phyloP scores from a whole-genome alignment of 2,113 vertebrate species.

The Pyxicephalus adspersus region DNA sequence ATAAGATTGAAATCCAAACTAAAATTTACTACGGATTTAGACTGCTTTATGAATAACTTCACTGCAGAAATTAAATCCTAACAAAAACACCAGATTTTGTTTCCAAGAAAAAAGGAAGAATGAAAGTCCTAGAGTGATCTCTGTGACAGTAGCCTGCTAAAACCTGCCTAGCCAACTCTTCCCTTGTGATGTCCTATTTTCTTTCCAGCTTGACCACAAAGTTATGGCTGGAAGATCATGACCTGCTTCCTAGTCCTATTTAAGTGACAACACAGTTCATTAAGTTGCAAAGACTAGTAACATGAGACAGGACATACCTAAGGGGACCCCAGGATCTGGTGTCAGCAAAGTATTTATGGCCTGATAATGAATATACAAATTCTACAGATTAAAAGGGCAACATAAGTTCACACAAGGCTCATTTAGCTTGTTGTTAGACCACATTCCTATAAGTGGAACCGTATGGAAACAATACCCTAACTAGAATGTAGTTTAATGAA shows the following conservation, averaged over 20 bases:
- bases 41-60: no score
- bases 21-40: no score
- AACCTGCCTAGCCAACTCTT: neutral
- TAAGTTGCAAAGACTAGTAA: slow-evolving; percentile 25
- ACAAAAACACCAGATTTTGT: no score
- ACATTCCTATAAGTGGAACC: neutral
- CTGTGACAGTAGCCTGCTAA: neutral
- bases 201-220: neutral
- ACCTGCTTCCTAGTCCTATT: slow-evolving; percentile 16
- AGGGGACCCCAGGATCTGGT: slow-evolving; percentile 26
- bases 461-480: neutral
- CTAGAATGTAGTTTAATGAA: neutral
- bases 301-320: slow-evolving; percentile 18
- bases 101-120: no score
- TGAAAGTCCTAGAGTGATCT: no score
- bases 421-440: neutral
- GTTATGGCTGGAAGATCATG: slow-evolving; percentile 19
- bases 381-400: neutral
- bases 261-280: neutral
- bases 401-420: neutral
- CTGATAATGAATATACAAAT: slow-evolving; percentile 16
- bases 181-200: neutral
- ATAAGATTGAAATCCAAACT: no score
- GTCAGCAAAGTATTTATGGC: slow-evolving; percentile 47
- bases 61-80: no score